Base-by-base conservation (phyloP, 2,888 invertebrate genomes). In the Baronia brevicornis region DNA sequence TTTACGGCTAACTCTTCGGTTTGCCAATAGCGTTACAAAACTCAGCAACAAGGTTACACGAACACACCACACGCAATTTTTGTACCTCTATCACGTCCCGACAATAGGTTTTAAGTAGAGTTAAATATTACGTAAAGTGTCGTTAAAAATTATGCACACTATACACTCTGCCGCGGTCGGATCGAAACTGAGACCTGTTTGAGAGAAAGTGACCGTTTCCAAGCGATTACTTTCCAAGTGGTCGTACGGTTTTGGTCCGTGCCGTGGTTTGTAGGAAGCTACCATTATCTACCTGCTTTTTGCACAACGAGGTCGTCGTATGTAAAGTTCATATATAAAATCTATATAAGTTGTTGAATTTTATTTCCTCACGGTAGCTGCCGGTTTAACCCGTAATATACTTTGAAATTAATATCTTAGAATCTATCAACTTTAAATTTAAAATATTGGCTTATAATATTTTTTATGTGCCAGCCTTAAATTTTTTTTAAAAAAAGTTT, bases 141-240 rank as follows among this genome's bases (percentile, higher is more conserved):
- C n/a, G n/a, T n/a, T n/a, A n/a, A n/a, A n/a, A n/a, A n/a, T n/a
- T n/a, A 6, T 17, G n/a, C n/a, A n/a, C n/a, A n/a, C n/a, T n/a
- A n/a, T 54, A 57, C 57, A 51, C 57, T 52, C 39, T 40, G 41
- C 43, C 46, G 51, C 59, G 48, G 50, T 51, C 48, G 55, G 38
- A 38, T 37, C 51, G 43, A 43, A 54, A 63, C 63, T 63, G 60
- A 47, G 57, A 68, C 74, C 62, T 61, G 69, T 68, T 69, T 54
- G 58, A 74, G 79, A 79, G 82, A 82, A 82, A 82, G 82, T 80
- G 79, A 67, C 71, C 58, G 64, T 58, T 69, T 60, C 63, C 49
- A 44, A 47, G 46, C 58, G 49, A 67, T 71, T 71, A 78, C 80
- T 82, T 82, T 82, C 79, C 62, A 77, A 73, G 68, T 54, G 57